Base-by-base conservation (phyloP, 2,888 invertebrate species). In the Polyommatus iphigenia region DNA sequence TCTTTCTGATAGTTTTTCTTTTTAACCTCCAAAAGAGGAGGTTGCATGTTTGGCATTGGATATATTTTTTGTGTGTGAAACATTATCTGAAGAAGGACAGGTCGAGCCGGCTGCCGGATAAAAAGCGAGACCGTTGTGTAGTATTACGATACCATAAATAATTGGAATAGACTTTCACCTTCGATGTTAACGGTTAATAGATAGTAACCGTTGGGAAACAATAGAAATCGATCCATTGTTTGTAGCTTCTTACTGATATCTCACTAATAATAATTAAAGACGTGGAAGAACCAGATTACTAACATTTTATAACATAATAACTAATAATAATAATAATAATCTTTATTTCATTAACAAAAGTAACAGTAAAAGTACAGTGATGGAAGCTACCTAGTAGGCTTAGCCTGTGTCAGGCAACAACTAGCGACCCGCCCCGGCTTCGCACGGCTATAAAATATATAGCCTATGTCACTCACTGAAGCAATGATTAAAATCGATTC, bases 111-210 rank as follows among this genome's bases (percentile, higher is more conserved):
- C 24, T 62, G 10, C 10, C 20, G 62, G 20, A 62, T 62, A 62
- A 62, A 59, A 62, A 20, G 20, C 62, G 62, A 24, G 24, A 8
- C 32, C 71, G 29, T n/a, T 18, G 18, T n/a, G 29, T 41, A 13
- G 10, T 15, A 50, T 46, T 73, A 73, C 73, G 20, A 75, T 54
- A 15, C 50, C 41, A 75, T 75, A 75, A 54, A 50, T 29, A 46
- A 50, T 50, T 24, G 29, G 29, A 75, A 75, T 54, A 15, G 50
- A 75, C 50, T 75, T 75, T 75, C 75, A 75, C 75, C 75, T 75
- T 75, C 75, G 75, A 50, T 75, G 0, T 29, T 67, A 67, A 15
- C 67, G 67, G 67, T 29, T 50, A 41, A 41, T 73, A 46, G 75
- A 75, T 7, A 50, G 15, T 18, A 6, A 75, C 75, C 18, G 20